Evolutionary conservation across 2,797 vertebrate species (phyloP).

Genomic region (Poeciliopsis turneri): DNA sequence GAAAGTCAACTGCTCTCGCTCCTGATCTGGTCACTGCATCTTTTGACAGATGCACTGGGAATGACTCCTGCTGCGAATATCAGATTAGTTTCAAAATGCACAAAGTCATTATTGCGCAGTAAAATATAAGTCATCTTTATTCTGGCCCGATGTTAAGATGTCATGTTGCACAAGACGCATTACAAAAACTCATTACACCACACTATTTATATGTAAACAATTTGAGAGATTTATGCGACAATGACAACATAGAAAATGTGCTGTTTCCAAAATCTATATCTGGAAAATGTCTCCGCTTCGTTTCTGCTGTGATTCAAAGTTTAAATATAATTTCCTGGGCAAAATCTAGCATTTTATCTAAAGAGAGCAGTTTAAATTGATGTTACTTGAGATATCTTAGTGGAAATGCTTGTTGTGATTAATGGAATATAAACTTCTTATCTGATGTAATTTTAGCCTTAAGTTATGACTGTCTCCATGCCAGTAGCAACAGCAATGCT

Average conservation of each 20-base stretch:
- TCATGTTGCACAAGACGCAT: neutral
- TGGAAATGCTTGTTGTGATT: neutral
- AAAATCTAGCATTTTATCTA: neutral
- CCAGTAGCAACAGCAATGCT: neutral
- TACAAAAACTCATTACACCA: neutral
- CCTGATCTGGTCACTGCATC: constrained; percentile 28
- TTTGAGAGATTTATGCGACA: neutral
- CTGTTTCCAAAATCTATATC: neutral
- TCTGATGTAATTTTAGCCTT: neutral
- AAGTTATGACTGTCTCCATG: neutral
- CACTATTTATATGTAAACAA: neutral
- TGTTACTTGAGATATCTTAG: neutral
- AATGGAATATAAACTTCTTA: neutral
- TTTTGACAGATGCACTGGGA: neutral
- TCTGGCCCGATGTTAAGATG: neutral
- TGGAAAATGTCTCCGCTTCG: neutral
- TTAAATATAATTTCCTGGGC: neutral
- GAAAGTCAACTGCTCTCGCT: constrained; percentile 59
- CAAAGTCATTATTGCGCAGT: neutral
- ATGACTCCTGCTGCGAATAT: neutral
- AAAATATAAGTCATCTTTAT: neutral
- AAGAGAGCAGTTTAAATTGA: neutral
- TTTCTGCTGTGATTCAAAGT: neutral
- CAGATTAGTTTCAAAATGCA: neutral
- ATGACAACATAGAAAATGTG: neutral